These are phyloP conservation scores for Raja brachyura DNA, from an alignment of 2,113 vertebrate genomes.

Conservation along the genomic window DNA sequence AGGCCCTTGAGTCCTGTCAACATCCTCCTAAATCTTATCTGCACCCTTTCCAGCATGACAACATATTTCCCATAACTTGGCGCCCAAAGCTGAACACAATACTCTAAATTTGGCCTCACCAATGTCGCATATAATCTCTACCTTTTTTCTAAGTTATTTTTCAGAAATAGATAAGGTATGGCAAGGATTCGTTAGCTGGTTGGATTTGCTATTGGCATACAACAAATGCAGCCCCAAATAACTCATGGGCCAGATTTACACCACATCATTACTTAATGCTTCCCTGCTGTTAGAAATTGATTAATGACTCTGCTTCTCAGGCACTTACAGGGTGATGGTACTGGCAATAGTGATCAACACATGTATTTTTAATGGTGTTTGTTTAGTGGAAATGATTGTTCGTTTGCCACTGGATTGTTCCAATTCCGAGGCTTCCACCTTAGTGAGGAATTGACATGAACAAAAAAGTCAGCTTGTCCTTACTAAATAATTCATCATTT, in stretches of 20 bases:
- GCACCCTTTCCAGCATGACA: no score
- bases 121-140: no score
- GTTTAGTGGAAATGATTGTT: slow-evolving; percentile 26
- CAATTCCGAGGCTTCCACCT: slow-evolving; percentile 20
- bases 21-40: no score
- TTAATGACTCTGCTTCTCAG: slow-evolving; percentile 17
- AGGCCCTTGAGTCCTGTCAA: no score
- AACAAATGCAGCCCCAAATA: slow-evolving; percentile 18
- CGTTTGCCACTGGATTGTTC: slow-evolving; percentile 11
- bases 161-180: background rate
- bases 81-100: no score
- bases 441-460: slow-evolving; percentile 18
- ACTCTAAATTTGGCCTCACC: no score
- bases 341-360: slow-evolving; percentile 31
- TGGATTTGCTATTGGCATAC: slow-evolving; percentile 28
- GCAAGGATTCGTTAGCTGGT: background rate
- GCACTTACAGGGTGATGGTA: slow-evolving; percentile 32
- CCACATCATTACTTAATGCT: slow-evolving; percentile 33
- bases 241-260: slow-evolving; percentile 26
- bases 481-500: slow-evolving; percentile 33
- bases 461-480: slow-evolving; percentile 18
- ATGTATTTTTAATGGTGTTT: slow-evolving; percentile 33
- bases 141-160: background rate
- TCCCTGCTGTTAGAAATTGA: slow-evolving; percentile 36
- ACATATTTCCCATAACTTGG: no score